Base-by-base conservation (phyloP, 2,888 invertebrate genomes). In the Sussaba pulchella region DNA sequence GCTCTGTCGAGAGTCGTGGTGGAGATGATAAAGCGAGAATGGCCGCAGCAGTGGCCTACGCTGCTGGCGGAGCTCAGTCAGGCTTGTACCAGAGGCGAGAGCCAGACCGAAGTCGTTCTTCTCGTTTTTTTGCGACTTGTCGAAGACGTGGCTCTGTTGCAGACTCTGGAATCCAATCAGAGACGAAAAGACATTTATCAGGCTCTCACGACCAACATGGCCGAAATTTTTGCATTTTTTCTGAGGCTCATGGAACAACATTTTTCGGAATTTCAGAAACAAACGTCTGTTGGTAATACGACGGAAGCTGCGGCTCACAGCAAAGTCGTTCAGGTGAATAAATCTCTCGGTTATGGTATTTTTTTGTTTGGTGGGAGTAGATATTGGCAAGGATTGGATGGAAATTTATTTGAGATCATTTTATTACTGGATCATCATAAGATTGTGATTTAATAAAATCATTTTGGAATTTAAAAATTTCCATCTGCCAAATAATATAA, bases 21-120 rank as follows among this genome's bases (percentile, higher is more conserved):
- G 0, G 99, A 99, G 93, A 98, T 99, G 96, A 96, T 98, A 70
- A 99, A 99, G 90, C 94, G 99, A 9, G 99, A 99, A 91, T 99
- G 99, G 99, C 99, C 99, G 0, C 99, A 99, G 90, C 97, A 98
- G 84, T 99, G 99, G 99, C 97, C 98, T 0, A 95, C 96, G 0
- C 92, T 99, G 39, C 92, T 99, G 36, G 93, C 95, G 0, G 98
- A 98, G 91, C 93, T 99, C 1, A 96, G 97, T 78, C 95, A 96
- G 86, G 96, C 97, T 0, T 97, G 97, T 90, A 94, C 95, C 10
- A 94, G 95, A 85, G 98, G 98, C 10, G 97, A 97, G 89, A 94
- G 95, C 64, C 98, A 98, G 90, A 98, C 98, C 10, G 98, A 98
- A 92, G 94, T 99, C 71, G 98, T 99, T 3, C 93, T 99, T 70